Evolutionary conservation across 1,140 invertebrate species (phyloP), one percentile per base, ranked within the genome.

Genomic region (Cherax quadricarinatus): DNA sequence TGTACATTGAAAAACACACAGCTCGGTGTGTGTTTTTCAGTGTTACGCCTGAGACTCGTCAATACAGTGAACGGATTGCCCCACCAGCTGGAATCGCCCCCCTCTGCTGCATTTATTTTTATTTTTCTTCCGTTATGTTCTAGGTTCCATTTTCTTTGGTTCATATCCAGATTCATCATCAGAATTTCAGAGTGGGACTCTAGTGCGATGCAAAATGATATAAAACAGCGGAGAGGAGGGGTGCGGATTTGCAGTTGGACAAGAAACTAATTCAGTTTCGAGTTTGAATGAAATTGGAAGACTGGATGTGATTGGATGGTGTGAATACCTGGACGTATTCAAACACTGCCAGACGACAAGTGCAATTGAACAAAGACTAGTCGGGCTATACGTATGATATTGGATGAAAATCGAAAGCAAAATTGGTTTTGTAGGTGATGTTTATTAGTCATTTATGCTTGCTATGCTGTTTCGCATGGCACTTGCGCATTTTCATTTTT

Each of bases 281-380:
- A 24, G 24, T 75, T 75, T 75, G 70, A 75, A 75, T 75, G 70
- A 75, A 75, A 75, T 75, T 75, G 70, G 0, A 30, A 75, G 70
- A 10, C 70, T 30, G 0, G 24, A 30, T 75, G 24, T 75, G 70
- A 75, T 75, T 75, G 70, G 70, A 75, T 30, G 70, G 70, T 75
- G 70, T 75, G 70, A 75, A 75, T 30, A 12, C 70, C 24, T 30
- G 70, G 70, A 30, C 24, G 62, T 18, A 66, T 66, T 18, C 62
- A 66, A 66, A 14, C 21, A 21, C 12, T 18, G 18, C 62, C 21
- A 66, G 62, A 66, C 62, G 4, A 21, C 62, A 66, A 66, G 62
- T 16, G 18, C 62, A 16, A 1, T 18, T 66, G 62, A 66, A n/a
- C 62, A 66, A 21, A 4, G 62, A 21, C 62, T 5, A 66, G 62